Base-by-base conservation (phyloP, 2,888 invertebrate genomes). In the Drosophila birchii region DNA sequence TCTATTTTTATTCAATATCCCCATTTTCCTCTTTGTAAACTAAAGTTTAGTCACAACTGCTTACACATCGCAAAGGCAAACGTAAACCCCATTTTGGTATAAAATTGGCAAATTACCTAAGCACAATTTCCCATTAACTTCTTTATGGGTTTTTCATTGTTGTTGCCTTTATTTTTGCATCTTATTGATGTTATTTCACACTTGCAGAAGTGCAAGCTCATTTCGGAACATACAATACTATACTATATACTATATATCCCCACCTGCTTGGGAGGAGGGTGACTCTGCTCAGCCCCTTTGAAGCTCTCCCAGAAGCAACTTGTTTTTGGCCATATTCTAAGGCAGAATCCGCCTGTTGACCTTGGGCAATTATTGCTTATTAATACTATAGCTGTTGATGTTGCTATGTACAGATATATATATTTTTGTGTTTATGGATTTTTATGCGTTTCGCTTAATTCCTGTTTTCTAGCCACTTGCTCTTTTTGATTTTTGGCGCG, bases 331-430 rank as follows among this genome's bases (percentile, higher is more conserved):
- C 71, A 71, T 75, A 71, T 86, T 88, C 83, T 86, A 78, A 80
- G 74, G 76, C 56, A 82, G 76, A 75, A 64, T 55, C 78, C 67
- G 66, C 75, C 75, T 63, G 73, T 74, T 78, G 85, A 81, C 86
- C 86, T 86, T 89, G 82, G 73, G 62, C 75, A 84, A 86, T 88
- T 83, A 83, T 84, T 83, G 84, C 76, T 86, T 78, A 84, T 86
- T 83, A 83, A 83, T 79, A 75, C 69, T 75, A 63, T 43, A 66
- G 49, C 57, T 71, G 56, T 53, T 67, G 55, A 34, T 70, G 55
- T 29, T 61, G 57, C 23, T 23, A 23, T 23, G 4, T 4, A 23
- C 5, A 3, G 2, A 23, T 3, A 34, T 58, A 45, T 45, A 26
- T 45, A 43, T 60, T 55, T 61, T 16, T 34, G 36, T 66, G 61